These are phyloP conservation scores for Rhynchomys soricoides DNA, from an alignment of 2,113 vertebrate genomes.

Conservation along the genomic window DNA sequence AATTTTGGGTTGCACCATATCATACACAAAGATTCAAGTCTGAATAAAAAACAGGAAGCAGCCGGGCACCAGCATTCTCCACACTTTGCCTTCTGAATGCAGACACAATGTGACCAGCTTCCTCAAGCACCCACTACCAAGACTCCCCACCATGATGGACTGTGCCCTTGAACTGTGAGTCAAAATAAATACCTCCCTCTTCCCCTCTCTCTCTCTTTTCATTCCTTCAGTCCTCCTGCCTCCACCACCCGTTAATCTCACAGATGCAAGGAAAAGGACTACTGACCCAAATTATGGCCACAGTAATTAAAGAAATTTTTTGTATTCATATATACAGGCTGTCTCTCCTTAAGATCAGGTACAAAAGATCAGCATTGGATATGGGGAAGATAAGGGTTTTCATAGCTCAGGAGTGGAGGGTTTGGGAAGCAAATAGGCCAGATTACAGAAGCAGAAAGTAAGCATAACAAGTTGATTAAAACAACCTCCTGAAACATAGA, in stretches of 20 bases:
- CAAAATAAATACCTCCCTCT: not conserved
- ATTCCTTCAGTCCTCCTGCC: not conserved
- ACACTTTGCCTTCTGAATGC: not conserved
- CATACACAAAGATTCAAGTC: not conserved
- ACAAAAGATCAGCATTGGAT: not conserved
- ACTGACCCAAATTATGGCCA: not conserved
- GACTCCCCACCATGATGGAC: not conserved
- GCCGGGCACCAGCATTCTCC: no score
- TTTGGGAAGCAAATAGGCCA: no score
- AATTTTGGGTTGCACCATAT: not conserved
- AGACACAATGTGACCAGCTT: not conserved
- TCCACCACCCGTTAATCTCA: not conserved
- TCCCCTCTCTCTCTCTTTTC: not conserved
- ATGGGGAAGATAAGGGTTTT: not conserved
- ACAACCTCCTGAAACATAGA: not conserved
- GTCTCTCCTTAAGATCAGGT: not conserved
- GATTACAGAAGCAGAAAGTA: not conserved
- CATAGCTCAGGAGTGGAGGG: not conserved
- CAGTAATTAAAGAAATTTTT: not conserved
- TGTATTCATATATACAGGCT: not conserved
- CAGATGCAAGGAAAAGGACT: no score
- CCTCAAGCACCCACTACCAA: no score
- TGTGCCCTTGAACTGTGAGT: not conserved
- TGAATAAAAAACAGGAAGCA: not conserved
- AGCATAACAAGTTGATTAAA: not conserved